These are phyloP conservation scores for Enteromius paludinosus DNA, from an alignment of 2,797 vertebrate genomes.

Conservation along the genomic window DNA sequence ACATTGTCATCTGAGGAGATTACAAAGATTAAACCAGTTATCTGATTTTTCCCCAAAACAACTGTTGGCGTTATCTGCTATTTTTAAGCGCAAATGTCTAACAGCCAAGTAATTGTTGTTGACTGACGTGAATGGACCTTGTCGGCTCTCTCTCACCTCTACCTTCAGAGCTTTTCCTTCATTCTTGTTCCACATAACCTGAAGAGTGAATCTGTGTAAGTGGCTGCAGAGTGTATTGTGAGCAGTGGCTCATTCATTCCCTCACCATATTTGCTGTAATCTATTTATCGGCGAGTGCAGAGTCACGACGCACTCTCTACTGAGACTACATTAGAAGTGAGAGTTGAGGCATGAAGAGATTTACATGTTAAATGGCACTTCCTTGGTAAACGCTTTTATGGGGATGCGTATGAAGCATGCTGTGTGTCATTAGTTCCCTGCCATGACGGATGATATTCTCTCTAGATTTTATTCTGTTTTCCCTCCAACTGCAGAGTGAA, in stretches of 20 bases:
- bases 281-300: conserved; percentile 20
- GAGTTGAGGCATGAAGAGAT: conserved; percentile 30
- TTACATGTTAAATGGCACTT: conserved; percentile 27
- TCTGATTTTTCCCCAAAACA: too few relatives aligned
- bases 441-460: conserved; percentile 8
- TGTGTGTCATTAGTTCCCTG: conserved; percentile 7
- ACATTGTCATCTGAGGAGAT: too few relatives aligned
- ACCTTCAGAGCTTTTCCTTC: neutral
- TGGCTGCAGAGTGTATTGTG: conserved; percentile 19
- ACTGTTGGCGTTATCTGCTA: too few relatives aligned
- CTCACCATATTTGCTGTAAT: conserved; percentile 28
- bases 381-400: conserved; percentile 24
- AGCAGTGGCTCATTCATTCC: neutral
- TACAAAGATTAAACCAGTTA: too few relatives aligned
- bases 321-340: conserved; percentile 23
- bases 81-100: neutral
- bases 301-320: neutral
- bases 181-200: neutral
- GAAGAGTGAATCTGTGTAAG: conserved; percentile 12
- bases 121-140: neutral
- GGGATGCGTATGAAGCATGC: neutral
- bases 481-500: conserved; percentile 5
- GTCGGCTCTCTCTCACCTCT: neutral
- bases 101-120: neutral
- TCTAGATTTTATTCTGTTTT: conserved; percentile 5